Evolutionary conservation across 2,113 vertebrate genomes (phyloP), one percentile per base, ranked within the genome.

Genomic region (Nothoprocta pentlandii): DNA sequence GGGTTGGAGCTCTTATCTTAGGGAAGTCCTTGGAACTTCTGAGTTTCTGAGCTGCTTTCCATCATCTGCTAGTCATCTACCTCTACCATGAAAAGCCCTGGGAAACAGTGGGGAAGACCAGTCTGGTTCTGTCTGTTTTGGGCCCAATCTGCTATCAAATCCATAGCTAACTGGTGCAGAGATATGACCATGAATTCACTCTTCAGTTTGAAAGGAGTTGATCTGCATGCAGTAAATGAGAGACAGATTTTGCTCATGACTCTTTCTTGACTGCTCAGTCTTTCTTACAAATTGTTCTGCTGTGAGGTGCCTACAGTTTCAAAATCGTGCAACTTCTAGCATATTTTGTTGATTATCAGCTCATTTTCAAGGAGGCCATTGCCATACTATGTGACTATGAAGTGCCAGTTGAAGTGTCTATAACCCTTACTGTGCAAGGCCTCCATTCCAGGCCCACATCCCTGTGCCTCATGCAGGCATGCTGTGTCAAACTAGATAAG

Each of bases 401-500:
- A 76, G 62, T 69, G 66, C 56, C 83, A 64, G 0, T n/a, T 32
- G 13, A 39, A 86, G 28, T 30, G 47, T 13, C 5, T 3, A 23
- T 16, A 85, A 3, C 41, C 53, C 84, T 73, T 46, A 9, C 53
- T 58, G 49, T 32, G 58, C 74, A 66, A n/a, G 59, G 66, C 54
- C 69, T 42, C 0, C 82, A 13, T 15, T 22, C 54, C 58, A 88
- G 77, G 11, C 73, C 58, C 32, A 66, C 17, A 47, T 75, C 85
- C 83, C 83, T 84, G 62, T 92, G 58, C 44, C 62, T 85, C 4
- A 0, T 3, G 0, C 5, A 63, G 7, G 49, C 17, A 8, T 36
- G 26, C 77, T 84, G 51, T 61, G 69, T 86, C 69, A 90, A 94
- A 94, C 14, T 44, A 92, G 87, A 53, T 61, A 93, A 90, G 85